Evolutionary conservation across 2,888 invertebrate genomes (phyloP).

Genomic region (Rhagium mordax): DNA sequence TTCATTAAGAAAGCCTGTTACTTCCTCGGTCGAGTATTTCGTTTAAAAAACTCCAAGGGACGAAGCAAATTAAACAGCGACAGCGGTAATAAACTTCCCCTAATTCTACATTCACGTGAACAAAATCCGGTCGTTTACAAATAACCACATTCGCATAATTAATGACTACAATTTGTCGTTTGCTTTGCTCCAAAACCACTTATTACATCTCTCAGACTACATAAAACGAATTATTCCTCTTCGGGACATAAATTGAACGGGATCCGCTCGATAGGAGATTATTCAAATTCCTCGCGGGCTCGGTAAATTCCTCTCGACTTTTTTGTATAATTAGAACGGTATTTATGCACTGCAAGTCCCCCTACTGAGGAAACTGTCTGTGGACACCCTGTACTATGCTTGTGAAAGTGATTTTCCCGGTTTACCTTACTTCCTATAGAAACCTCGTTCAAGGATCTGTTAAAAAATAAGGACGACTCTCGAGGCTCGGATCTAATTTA

Average conservation of each 20-base stretch:
- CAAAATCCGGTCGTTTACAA: constrained; percentile 4
- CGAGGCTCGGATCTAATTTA: neutral
- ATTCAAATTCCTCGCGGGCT: constrained; percentile 14
- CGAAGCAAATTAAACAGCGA: neutral
- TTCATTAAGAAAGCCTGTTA: too few relatives aligned
- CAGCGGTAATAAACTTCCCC: neutral
- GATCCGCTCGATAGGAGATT: constrained; percentile 15
- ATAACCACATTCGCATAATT: constrained; percentile 29
- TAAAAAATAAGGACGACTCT: neutral
- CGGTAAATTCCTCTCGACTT: constrained; percentile 3
- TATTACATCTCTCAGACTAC: constrained; percentile 25
- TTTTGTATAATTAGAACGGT: neutral
- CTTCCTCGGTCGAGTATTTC: too few relatives aligned
- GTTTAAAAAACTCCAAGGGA: too few relatives aligned
- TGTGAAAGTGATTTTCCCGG: neutral
- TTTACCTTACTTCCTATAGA: neutral
- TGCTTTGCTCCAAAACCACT: constrained; percentile 29
- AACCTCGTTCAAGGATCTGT: neutral
- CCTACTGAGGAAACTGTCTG: too few relatives aligned
- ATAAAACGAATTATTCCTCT: constrained; percentile 4
- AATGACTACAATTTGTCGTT: constrained; percentile 32
- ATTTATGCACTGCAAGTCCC: neutral
- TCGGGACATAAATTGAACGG: constrained; percentile 15
- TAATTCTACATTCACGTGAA: neutral
- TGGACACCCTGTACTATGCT: too few relatives aligned